These are phyloP conservation scores for Diachrysia chrysitis DNA, from an alignment of 2,888 invertebrate genomes.

Conservation along the genomic window DNA sequence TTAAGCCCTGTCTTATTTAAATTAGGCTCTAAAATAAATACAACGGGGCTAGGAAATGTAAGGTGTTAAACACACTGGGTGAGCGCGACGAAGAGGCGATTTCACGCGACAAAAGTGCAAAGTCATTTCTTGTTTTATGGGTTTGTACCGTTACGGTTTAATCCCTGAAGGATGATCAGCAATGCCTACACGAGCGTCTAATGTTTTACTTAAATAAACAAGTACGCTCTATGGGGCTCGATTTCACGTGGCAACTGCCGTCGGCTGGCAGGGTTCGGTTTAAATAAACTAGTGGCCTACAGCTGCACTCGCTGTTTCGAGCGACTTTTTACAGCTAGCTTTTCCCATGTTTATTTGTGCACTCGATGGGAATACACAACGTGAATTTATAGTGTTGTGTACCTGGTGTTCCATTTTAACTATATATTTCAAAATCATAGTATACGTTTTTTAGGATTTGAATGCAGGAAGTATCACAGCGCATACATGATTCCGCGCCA, in stretches of 20 bases:
- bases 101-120: constrained; percentile 36
- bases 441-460: not conserved
- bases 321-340: constrained; percentile 33
- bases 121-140: constrained; percentile 36
- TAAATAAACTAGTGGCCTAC: constrained; percentile 49
- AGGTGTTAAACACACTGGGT: constrained; percentile 39
- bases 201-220: constrained; percentile 50
- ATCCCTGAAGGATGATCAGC: constrained; percentile 33
- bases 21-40: constrained; percentile 87
- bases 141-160: constrained; percentile 26
- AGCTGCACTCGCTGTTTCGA: constrained; percentile 39
- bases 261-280: constrained; percentile 25
- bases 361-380: constrained; percentile 29
- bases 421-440: constrained; percentile 11
- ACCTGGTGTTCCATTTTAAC: constrained; percentile 11
- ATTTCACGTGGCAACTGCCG: constrained; percentile 35
- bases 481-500: not conserved
- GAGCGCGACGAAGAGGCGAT: constrained; percentile 23
- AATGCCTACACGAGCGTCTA: constrained; percentile 30
- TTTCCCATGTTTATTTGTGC: constrained; percentile 37
- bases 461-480: not conserved
- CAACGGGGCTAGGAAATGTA: constrained; percentile 66
- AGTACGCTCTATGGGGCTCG: constrained; percentile 31
- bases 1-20: constrained; percentile 86
- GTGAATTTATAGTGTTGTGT: constrained; percentile 29